Conservation (phyloP, 2,113 vertebrate genomes). For the Polyodon spathula region DNA sequence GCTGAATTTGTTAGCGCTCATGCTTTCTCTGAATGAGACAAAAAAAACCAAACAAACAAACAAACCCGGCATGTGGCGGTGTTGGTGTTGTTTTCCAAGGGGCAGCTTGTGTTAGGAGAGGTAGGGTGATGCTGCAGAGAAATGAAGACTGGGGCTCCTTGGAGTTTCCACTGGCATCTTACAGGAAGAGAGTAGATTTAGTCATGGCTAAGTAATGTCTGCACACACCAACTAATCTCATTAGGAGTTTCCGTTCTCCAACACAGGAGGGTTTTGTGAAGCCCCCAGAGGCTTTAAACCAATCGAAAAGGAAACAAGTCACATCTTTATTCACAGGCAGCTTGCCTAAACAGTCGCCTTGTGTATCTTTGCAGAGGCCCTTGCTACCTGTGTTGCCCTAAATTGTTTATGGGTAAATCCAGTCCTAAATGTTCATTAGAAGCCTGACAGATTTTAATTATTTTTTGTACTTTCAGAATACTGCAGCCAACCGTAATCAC, state of each 20-base stretch:
- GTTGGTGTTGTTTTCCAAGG: slow-evolving; percentile 61
- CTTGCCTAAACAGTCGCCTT: slow-evolving; percentile 1
- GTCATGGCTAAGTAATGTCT: slow-evolving; percentile 94
- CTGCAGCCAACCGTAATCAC: too few relatives aligned
- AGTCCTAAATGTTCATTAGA: too few relatives aligned
- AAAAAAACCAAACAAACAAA: background rate
- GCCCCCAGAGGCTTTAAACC: slow-evolving; percentile 30
- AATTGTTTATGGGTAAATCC: too few relatives aligned
- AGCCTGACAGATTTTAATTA: too few relatives aligned
- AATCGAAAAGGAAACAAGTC: slow-evolving; percentile 25
- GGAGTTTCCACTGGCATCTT: slow-evolving; percentile 75
- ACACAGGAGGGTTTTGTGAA: slow-evolving; percentile 85
- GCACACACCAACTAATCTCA: slow-evolving; percentile 92
- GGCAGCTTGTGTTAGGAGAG: slow-evolving; percentile 53
- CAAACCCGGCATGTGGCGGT: slow-evolving; percentile 20
- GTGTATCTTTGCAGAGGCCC: too few relatives aligned
- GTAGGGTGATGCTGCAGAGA: slow-evolving; percentile 64
- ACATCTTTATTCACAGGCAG: slow-evolving; percentile 11
- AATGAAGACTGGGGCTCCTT: slow-evolving; percentile 56
- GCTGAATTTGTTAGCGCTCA: background rate
- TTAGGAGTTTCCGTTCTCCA: slow-evolving; percentile 89
- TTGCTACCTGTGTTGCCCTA: too few relatives aligned
- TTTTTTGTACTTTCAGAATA: too few relatives aligned
- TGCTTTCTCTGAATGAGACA: background rate
- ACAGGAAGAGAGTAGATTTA: slow-evolving; percentile 89